phyloP scores from a whole-genome alignment of 92 coral and sea anemone species.

The Phenganax stokvisi region DNA sequence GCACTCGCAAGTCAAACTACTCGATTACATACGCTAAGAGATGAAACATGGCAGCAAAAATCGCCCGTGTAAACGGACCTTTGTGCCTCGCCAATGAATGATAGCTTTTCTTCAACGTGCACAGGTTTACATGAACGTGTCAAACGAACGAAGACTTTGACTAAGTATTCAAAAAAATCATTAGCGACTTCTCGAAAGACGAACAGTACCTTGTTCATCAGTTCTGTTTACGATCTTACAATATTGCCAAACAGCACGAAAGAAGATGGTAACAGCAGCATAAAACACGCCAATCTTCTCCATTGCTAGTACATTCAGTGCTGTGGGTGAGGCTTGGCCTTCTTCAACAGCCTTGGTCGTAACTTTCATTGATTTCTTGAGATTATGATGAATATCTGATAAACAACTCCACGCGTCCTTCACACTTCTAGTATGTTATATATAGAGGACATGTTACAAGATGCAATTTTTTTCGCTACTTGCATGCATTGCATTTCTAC shows the following conservation, averaged over 20 bases:
- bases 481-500: neutral
- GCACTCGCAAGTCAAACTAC: too few relatives aligned
- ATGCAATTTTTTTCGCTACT: neutral
- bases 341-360: slow-evolving; percentile 53
- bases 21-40: too few relatives aligned
- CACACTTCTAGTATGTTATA: slow-evolving; percentile 53
- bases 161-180: neutral
- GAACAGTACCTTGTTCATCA: slow-evolving; percentile 56
- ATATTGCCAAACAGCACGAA: slow-evolving; percentile 96
- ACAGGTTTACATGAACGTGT: too few relatives aligned
- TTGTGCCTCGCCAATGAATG: too few relatives aligned
- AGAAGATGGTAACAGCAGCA: slow-evolving; percentile 71
- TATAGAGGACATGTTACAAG: neutral
- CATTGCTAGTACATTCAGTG: slow-evolving; percentile 36
- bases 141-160: too few relatives aligned
- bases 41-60: too few relatives aligned
- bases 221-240: slow-evolving; percentile 78
- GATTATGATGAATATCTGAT: slow-evolving; percentile 75
- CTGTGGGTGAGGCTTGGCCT: slow-evolving; percentile 32
- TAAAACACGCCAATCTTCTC: slow-evolving; percentile 88
- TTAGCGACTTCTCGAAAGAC: neutral
- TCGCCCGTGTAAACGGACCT: too few relatives aligned
- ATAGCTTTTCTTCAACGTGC: too few relatives aligned
- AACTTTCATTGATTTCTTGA: slow-evolving; percentile 80
- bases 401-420: slow-evolving; percentile 82